Evolutionary conservation across 2,113 vertebrate genomes (phyloP).

Genomic region (Saguinus imperator): DNA sequence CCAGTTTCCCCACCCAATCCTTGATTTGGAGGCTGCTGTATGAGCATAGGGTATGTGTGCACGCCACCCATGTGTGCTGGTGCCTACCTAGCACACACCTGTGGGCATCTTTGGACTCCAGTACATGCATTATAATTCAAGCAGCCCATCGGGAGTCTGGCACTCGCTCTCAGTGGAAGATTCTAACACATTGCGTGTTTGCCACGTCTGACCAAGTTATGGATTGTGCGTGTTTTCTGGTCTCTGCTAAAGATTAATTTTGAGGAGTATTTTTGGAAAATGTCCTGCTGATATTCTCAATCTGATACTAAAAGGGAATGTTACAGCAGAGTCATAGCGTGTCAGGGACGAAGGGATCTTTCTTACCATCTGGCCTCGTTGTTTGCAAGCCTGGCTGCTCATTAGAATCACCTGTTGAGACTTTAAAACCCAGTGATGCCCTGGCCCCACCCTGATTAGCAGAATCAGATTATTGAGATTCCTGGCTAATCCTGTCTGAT

Average conservation of each 20-base stretch:
- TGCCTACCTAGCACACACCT: background rate
- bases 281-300: background rate
- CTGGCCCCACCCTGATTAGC: background rate
- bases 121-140: rapidly evolving
- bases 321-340: background rate
- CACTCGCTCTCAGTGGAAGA: background rate
- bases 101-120: background rate
- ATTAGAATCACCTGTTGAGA: background rate
- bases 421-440: background rate
- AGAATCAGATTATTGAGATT: background rate
- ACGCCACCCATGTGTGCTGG: rapidly evolving
- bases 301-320: background rate
- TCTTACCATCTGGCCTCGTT: rapidly evolving
- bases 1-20: background rate
- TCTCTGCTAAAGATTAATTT: background rate
- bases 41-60: background rate
- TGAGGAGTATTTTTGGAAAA: background rate
- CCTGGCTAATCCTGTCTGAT: no score
- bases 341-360: background rate
- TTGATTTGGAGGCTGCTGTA: background rate
- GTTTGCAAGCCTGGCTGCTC: background rate
- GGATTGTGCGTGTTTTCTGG: background rate
- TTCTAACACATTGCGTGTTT: background rate
- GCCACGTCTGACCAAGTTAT: background rate
- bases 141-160: background rate